A percentile compares a stretch with the other conserved stretches of the same genome.
Conservation (phyloP, 1,140 invertebrate genomes). For the Rhagoletis zephyria region DNA sequence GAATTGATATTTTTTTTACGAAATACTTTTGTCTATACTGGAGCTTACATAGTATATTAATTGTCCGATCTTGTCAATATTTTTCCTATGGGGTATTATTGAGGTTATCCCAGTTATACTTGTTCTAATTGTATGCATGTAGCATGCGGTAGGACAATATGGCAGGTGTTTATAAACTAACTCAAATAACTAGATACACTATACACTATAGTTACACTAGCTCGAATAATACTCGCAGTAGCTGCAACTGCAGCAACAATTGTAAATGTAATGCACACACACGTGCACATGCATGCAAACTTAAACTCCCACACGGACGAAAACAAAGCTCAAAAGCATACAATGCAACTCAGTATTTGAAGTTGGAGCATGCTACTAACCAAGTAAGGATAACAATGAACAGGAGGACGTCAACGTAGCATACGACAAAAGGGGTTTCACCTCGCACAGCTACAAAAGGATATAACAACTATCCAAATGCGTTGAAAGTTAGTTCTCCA, state of each 20-base stretch:
- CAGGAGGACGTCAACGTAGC: not conserved
- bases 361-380: not conserved
- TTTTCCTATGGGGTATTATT: too few relatives aligned
- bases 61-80: too few relatives aligned
- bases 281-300: not conserved
- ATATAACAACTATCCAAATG: not conserved
- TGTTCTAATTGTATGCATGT: not conserved
- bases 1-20: too few relatives aligned
- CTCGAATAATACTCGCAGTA: not conserved
- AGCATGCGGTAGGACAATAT: slow-evolving; percentile 12
- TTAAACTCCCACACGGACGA: not conserved
- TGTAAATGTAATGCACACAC: not conserved
- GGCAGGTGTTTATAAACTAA: slow-evolving; percentile 30
- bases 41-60: too few relatives aligned
- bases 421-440: not conserved
- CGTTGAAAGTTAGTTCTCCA: not conserved
- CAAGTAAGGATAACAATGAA: not conserved
- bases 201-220: not conserved
- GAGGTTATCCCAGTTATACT: too few relatives aligned
- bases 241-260: not conserved
- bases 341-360: not conserved
- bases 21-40: too few relatives aligned
- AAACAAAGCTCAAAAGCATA: not conserved
- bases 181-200: not conserved
- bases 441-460: not conserved